Evolutionary conservation across 2,888 invertebrate genomes (phyloP).

Genomic region (Quadroppia sp.): DNA sequence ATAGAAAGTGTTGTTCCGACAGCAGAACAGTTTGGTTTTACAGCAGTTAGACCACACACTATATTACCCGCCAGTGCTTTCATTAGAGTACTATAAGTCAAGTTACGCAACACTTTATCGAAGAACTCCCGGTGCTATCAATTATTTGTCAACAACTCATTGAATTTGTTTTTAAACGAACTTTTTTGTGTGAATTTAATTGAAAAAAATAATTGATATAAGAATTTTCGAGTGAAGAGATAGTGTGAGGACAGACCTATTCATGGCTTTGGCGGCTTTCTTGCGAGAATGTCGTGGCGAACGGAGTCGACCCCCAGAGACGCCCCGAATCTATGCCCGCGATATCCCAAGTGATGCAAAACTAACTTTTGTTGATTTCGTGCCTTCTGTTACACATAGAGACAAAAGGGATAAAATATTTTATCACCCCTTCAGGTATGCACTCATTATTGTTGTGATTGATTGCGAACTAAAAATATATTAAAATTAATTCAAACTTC

Average conservation of each 20-base stretch:
- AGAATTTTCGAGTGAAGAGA: background rate
- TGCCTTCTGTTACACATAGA: constrained; percentile 28
- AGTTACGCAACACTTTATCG: constrained; percentile 20
- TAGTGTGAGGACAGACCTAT: background rate
- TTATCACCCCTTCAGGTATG: constrained; percentile 31
- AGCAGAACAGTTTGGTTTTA: background rate
- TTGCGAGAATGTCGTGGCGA: constrained; percentile 13
- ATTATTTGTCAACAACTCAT: no score
- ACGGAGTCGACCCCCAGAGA: constrained; percentile 15
- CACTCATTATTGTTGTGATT: background rate
- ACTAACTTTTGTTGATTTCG: constrained; percentile 35
- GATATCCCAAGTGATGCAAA: constrained; percentile 17
- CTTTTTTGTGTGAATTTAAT: background rate
- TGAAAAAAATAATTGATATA: background rate
- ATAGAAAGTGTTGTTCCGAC: background rate
- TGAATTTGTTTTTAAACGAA: no score
- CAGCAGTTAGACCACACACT: background rate
- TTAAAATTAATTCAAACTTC: no score
- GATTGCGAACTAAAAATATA: no score
- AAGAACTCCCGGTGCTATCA: background rate
- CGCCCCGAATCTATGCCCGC: constrained; percentile 23
- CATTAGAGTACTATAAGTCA: background rate
- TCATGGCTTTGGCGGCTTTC: constrained; percentile 18
- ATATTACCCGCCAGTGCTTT: background rate
- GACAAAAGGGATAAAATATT: constrained; percentile 13